phyloP scores from a whole-genome alignment of 2,113 vertebrate species.

The Periophthalmodon schlosseri region DNA sequence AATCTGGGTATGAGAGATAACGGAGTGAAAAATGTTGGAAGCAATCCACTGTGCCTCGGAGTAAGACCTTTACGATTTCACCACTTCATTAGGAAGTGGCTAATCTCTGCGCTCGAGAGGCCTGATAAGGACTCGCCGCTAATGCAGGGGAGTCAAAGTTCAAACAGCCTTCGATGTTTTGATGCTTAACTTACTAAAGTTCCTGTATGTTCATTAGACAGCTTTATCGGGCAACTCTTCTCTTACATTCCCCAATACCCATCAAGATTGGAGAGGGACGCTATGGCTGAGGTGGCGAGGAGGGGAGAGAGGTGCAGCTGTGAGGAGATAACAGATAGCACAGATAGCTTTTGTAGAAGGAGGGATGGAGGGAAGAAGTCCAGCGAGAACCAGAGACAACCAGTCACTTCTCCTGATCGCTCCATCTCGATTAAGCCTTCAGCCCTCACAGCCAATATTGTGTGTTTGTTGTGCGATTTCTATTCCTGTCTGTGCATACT shows the following conservation, averaged over 20 bases:
- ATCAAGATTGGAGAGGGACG: slow-evolving; percentile 72
- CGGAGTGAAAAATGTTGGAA: slow-evolving; percentile 80
- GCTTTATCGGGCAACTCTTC: slow-evolving; percentile 81
- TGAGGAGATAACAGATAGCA: slow-evolving; percentile 75
- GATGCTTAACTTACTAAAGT: slow-evolving; percentile 84
- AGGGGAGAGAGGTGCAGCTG: slow-evolving; percentile 59
- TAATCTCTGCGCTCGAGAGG: slow-evolving; percentile 80
- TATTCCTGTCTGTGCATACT: slow-evolving; percentile 15
- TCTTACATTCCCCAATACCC: slow-evolving; percentile 80
- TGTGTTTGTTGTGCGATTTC: slow-evolving; percentile 25
- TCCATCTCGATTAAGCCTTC: slow-evolving; percentile 68
- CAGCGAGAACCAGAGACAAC: slow-evolving; percentile 50
- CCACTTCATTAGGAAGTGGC: slow-evolving; percentile 84
- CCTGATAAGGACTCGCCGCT: slow-evolving; percentile 77
- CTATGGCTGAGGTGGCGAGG: slow-evolving; percentile 42
- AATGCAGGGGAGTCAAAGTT: slow-evolving; percentile 82
- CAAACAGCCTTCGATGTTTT: slow-evolving; percentile 83
- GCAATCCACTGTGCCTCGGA: slow-evolving; percentile 79
- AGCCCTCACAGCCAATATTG: slow-evolving; percentile 52
- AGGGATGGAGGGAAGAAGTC: slow-evolving; percentile 64
- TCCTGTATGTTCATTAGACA: slow-evolving; percentile 86
- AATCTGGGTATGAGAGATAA: slow-evolving; percentile 82
- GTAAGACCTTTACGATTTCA: slow-evolving; percentile 81
- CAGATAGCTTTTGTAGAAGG: slow-evolving; percentile 58
- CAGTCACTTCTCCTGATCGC: slow-evolving; percentile 59